phyloP scores from a whole-genome alignment of 2,797 vertebrate genomes.

The Chanos chanos region DNA sequence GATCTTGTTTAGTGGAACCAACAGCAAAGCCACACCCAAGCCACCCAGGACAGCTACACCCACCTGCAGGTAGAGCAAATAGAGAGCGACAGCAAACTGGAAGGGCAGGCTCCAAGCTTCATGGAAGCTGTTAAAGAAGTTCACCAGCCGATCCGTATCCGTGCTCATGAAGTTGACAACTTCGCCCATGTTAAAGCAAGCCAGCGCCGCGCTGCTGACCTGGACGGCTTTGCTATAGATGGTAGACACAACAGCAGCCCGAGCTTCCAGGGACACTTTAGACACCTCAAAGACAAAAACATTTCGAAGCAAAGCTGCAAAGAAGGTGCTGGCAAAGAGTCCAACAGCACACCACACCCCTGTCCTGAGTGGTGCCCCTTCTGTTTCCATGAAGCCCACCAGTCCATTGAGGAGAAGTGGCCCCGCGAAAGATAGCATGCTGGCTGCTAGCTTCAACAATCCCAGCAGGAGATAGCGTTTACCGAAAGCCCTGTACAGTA shows the following conservation, averaged over 20 bases:
- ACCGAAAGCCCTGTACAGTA: constrained; percentile 81
- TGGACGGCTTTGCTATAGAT: constrained; percentile 83
- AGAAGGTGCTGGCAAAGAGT: constrained; percentile 78
- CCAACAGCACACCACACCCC: constrained; percentile 81
- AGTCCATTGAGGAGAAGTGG: constrained; percentile 86
- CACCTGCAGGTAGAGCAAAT: constrained; percentile 89
- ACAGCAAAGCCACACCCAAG: constrained; percentile 78
- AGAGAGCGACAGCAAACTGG: constrained; percentile 81
- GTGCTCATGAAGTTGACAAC: constrained; percentile 93
- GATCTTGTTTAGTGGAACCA: constrained; percentile 91
- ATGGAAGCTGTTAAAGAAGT: constrained; percentile 90
- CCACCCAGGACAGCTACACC: constrained; percentile 86
- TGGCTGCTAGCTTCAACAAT: constrained; percentile 75
- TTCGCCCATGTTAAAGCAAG: constrained; percentile 74
- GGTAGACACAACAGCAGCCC: constrained; percentile 75
- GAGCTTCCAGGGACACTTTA: constrained; percentile 77
- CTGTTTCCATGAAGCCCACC: constrained; percentile 86
- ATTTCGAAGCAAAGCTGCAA: constrained; percentile 78
- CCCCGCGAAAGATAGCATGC: constrained; percentile 77
- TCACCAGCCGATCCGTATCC: constrained; percentile 80
- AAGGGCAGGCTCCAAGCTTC: constrained; percentile 93
- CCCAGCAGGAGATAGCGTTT: constrained; percentile 79
- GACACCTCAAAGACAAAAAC: constrained; percentile 80
- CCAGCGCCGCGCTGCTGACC: constrained; percentile 74
- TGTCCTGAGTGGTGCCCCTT: constrained; percentile 71